Evolutionary conservation across 2,113 vertebrate genomes (phyloP).

Genomic region (Nerophis ophidion): DNA sequence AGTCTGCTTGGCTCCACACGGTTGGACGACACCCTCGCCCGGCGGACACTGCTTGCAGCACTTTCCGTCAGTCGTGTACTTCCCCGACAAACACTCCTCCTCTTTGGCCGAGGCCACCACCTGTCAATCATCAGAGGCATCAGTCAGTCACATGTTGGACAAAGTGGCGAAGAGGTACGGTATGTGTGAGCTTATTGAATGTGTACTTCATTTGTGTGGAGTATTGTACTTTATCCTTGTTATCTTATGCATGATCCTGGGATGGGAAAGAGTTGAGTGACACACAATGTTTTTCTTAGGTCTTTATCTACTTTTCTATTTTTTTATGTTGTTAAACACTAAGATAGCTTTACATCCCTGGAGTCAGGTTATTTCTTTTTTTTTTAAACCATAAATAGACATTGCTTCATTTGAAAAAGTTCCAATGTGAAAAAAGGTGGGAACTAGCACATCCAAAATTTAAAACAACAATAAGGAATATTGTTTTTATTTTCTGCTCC

Average conservation of each 20-base stretch:
- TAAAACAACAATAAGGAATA: not conserved
- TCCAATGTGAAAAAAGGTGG: not conserved
- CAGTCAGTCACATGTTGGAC: not conserved
- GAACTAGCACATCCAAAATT: not conserved
- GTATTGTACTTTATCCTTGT: too few species aligned
- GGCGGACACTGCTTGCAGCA: slow-evolving; percentile 85
- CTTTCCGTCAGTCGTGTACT: slow-evolving; percentile 75
- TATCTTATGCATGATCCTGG: not conserved
- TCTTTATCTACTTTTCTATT: not conserved
- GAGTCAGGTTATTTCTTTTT: not conserved
- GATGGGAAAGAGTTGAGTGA: slow-evolving; percentile 1
- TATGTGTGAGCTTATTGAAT: too few species aligned
- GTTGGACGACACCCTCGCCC: slow-evolving; percentile 80
- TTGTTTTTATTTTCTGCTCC: not conserved
- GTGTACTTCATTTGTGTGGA: slow-evolving; percentile 2
- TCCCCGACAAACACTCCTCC: slow-evolving; percentile 58
- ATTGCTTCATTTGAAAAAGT: not conserved
- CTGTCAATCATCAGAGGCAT: slow-evolving; percentile 30
- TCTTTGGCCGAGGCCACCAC: slow-evolving; percentile 54
- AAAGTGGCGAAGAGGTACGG: not conserved
- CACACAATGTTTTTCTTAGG: not conserved
- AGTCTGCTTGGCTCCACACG: slow-evolving; percentile 81
- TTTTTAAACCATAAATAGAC: not conserved
- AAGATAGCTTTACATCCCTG: not conserved
- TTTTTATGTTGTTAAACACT: slow-evolving; percentile 4